Percentiles rank a stretch among this genome's conserved stretches.
These are phyloP conservation scores for Pelosia muscerda DNA, from an alignment of 2,888 invertebrate species.

Conservation along the genomic window DNA sequence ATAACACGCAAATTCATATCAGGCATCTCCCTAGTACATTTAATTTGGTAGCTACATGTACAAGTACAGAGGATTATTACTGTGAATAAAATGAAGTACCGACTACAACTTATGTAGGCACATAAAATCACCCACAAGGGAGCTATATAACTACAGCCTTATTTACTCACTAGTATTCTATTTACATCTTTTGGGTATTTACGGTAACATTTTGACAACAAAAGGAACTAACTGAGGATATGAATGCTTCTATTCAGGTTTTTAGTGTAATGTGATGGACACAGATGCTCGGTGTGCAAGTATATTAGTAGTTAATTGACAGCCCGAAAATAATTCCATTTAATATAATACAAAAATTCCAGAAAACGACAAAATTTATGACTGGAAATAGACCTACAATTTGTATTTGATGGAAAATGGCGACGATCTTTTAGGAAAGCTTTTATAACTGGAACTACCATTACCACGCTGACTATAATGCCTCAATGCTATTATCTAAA, in stretches of 20 bases:
- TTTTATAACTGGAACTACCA: background rate
- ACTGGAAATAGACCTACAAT: too few species aligned
- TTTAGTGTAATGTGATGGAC: constrained; percentile 32
- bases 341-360: too few species aligned
- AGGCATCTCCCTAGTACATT: constrained; percentile 8
- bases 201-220: constrained; percentile 59
- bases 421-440: background rate
- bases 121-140: constrained; percentile 35
- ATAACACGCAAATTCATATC: constrained; percentile 32
- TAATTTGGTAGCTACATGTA: constrained; percentile 29
- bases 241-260: constrained; percentile 49
- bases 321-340: too few species aligned
- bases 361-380: too few species aligned
- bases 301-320: too few species aligned
- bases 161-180: constrained; percentile 53
- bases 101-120: constrained; percentile 28
- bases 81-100: constrained; percentile 34
- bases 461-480: background rate
- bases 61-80: constrained; percentile 24
- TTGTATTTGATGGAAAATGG: background rate
- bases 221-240: constrained; percentile 8
- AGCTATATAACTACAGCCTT: constrained; percentile 50
- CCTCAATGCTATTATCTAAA: background rate
- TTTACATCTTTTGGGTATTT: constrained; percentile 58
- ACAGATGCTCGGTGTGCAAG: background rate